A percentile compares a stretch with the other conserved stretches of the same genome.
Evolutionary conservation across 2,797 vertebrate genomes (phyloP).

Genomic region (Gymnopithys bicolor): DNA sequence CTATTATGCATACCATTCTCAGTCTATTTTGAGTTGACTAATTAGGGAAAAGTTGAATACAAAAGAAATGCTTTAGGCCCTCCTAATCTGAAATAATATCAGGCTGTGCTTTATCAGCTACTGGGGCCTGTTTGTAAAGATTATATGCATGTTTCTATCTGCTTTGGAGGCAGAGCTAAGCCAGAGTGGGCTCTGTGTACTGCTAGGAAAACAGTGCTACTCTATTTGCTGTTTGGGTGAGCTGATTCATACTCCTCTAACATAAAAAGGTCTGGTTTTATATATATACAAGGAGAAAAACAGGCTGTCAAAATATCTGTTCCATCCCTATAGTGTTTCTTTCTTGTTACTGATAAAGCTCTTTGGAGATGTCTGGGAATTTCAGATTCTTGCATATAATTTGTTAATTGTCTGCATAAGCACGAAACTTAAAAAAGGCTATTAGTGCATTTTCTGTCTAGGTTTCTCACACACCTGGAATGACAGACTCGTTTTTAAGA

Average conservation of each 20-base stretch:
- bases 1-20: slow-evolving; percentile 31
- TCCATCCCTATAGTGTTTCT: not conserved
- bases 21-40: slow-evolving; percentile 22
- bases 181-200: not conserved
- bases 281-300: not conserved
- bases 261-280: not conserved
- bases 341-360: not conserved
- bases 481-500: not conserved
- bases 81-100: slow-evolving; percentile 42
- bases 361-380: not conserved
- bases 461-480: not conserved
- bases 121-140: not conserved
- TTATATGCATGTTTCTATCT: not conserved
- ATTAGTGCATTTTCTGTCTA: not conserved
- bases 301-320: not conserved
- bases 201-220: not conserved
- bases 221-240: not conserved
- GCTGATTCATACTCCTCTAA: not conserved
- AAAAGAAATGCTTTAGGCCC: slow-evolving; percentile 17
- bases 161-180: not conserved
- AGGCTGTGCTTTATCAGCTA: slow-evolving; percentile 14
- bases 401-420: not conserved
- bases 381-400: not conserved
- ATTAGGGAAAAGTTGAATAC: slow-evolving; percentile 26
- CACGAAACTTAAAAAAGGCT: not conserved